A percentile compares a stretch with the other conserved stretches of the same genome.
phyloP scores from a whole-genome alignment of 2,888 invertebrate species.

The Drosophila meridionalis region DNA sequence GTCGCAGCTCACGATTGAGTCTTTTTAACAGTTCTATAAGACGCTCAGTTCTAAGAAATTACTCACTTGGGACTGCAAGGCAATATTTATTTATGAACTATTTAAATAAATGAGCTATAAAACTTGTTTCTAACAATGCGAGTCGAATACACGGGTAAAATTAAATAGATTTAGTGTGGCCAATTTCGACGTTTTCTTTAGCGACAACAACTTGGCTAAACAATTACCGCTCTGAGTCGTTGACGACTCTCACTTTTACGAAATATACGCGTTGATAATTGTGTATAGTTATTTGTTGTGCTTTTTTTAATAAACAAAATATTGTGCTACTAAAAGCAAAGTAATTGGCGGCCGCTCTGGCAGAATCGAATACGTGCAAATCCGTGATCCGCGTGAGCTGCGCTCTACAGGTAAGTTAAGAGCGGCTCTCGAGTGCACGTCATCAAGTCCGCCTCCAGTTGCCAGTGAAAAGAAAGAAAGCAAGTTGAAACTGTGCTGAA shows the following conservation, averaged over 20 bases:
- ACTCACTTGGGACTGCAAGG: not conserved
- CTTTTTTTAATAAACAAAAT: not conserved
- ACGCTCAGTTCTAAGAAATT: not conserved
- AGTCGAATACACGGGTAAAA: not conserved
- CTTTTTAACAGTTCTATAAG: not conserved
- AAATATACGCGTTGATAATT: constrained; percentile 1
- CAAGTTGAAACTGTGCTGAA: constrained; percentile 7
- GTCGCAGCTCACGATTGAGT: not conserved
- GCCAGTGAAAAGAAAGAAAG: constrained; percentile 48
- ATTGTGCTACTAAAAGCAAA: not conserved
- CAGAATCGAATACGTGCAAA: constrained; percentile 3
- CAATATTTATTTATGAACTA: not conserved
- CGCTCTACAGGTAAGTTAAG: constrained; percentile 48
- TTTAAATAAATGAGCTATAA: constrained; percentile 3
- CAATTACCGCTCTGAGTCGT: constrained; percentile 13
- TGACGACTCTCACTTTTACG: constrained; percentile 28
- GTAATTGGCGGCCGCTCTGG: constrained; percentile 21
- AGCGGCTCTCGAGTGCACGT: constrained; percentile 59
- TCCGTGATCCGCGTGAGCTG: not conserved
- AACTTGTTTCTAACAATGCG: not conserved
- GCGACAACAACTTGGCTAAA: not conserved
- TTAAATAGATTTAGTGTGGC: not conserved
- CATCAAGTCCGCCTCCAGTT: constrained; percentile 36
- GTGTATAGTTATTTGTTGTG: constrained; percentile 4
- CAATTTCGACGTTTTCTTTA: not conserved